Evolutionary conservation across 2,797 vertebrate genomes (phyloP).

Genomic region (Sebastes nivosus): DNA sequence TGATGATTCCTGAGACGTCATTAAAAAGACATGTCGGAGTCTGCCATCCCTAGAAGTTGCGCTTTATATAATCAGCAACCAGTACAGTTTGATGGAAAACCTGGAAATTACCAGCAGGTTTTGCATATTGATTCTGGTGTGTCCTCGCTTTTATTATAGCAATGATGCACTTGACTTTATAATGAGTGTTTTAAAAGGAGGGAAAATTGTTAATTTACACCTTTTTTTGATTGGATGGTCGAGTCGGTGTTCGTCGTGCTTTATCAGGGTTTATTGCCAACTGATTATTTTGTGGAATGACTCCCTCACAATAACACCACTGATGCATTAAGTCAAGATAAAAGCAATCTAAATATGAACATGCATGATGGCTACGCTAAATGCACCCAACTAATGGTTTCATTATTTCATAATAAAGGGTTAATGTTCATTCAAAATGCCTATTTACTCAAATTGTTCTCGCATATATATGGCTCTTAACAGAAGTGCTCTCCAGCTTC

Average conservation of each 20-base stretch:
- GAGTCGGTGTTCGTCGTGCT: slow-evolving; percentile 59
- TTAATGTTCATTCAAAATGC: slow-evolving; percentile 74
- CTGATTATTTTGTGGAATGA: slow-evolving; percentile 76
- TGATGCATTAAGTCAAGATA: slow-evolving; percentile 81
- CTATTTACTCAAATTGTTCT: slow-evolving; percentile 69
- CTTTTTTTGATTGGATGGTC: slow-evolving; percentile 66
- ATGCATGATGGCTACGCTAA: slow-evolving; percentile 74
- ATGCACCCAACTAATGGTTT: slow-evolving; percentile 79
- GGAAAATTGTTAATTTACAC: slow-evolving; percentile 78
- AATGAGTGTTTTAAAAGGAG: slow-evolving; percentile 70
- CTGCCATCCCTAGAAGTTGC: slow-evolving; percentile 27
- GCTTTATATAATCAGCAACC: slow-evolving; percentile 49
- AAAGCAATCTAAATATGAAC: slow-evolving; percentile 82
- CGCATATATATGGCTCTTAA: slow-evolving; percentile 45
- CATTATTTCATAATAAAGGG: slow-evolving; percentile 82
- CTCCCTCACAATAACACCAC: slow-evolving; percentile 74
- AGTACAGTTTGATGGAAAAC: slow-evolving; percentile 44
- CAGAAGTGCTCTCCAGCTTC: slow-evolving; percentile 15
- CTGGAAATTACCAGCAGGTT: slow-evolving; percentile 50
- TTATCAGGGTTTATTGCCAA: slow-evolving; percentile 76
- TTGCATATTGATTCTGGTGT: slow-evolving; percentile 61
- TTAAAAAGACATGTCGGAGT: slow-evolving; percentile 45
- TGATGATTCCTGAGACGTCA: slow-evolving; percentile 55
- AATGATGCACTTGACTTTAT: slow-evolving; percentile 60
- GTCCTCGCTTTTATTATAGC: slow-evolving; percentile 43